Evolutionary conservation across 2,888 invertebrate species (phyloP), one percentile per base, ranked within the genome.

Genomic region (Acronicta alni): DNA sequence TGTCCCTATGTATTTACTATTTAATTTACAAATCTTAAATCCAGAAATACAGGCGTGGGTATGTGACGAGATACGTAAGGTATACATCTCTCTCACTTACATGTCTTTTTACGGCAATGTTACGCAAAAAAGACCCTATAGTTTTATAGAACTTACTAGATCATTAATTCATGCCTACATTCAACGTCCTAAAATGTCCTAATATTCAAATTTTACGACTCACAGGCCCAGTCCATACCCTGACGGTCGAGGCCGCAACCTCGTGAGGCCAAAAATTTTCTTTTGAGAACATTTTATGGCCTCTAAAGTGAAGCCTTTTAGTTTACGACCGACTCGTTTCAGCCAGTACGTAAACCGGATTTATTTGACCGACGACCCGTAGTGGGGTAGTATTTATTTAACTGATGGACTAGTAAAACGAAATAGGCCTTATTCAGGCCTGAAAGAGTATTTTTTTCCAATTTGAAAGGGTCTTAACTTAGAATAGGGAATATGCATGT

Each of bases 241-340:
- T 16, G 9, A 56, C 48, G 18, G n/a, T 16, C 10, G 42, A 52
- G 4, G 17, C 44, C 15, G 16, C 15, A 8, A 43, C 42, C 3
- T 37, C 30, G 23, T 37, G 38, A 51, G 2, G 37, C 42, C 35
- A 57, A 41, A 57, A 18, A 43, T 15, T 46, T 15, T 54, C 38
- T 47, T 63, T 49, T 14, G 6, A 35, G 54, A 44, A 44, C 71
- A 14, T 57, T 68, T 68, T 70, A 68, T 43, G 37, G 44, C 17
- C 20, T 8, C 44, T 57, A 48, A 68, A 65, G 14, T 9, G n/a
- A 8, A 1, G 18, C 17, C 20, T 37, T 44, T 42, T 14, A 16
- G 54, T 68, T 57, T 68, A 68, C 66, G 71, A 58, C 10, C 37
- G 15, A 4, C 15, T 14, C 10, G 14, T 35, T 47, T 42, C 38